Evolutionary conservation across 2,888 invertebrate species (phyloP).

Genomic region (Heliconius aoede): DNA sequence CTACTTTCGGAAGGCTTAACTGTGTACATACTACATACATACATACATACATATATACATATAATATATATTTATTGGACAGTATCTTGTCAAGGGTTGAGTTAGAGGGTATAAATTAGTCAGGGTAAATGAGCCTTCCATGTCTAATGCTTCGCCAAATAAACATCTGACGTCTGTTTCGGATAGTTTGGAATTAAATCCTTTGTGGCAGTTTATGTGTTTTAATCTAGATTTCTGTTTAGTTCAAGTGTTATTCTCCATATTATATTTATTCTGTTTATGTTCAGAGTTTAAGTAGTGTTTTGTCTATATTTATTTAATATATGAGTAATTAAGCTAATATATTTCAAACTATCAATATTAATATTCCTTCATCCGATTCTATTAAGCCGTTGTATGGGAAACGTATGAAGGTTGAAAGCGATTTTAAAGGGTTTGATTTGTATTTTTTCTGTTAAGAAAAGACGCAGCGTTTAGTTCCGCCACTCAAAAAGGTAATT

Average conservation of each 20-base stretch:
- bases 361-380: too few species aligned
- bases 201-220: slow-evolving; percentile 34
- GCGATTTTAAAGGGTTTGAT: neutral
- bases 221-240: slow-evolving; percentile 33
- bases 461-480: neutral
- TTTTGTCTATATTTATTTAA: neutral
- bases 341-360: too few species aligned
- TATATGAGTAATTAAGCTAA: too few species aligned
- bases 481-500: neutral
- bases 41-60: slow-evolving; percentile 55
- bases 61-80: slow-evolving; percentile 60
- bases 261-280: neutral
- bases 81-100: slow-evolving; percentile 77
- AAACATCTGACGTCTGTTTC: slow-evolving; percentile 43
- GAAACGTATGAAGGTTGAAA: too few species aligned
- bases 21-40: slow-evolving; percentile 52
- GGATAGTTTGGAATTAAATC: slow-evolving; percentile 48
- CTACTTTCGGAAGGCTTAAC: slow-evolving; percentile 81
- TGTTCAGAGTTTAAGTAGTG: neutral
- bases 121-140: slow-evolving; percentile 61
- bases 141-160: slow-evolving; percentile 47
- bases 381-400: too few species aligned
- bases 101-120: slow-evolving; percentile 80
- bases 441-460: neutral
- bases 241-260: neutral